phyloP scores from a whole-genome alignment of 2,888 invertebrate genomes.

The Harpagoxenus sublaevis region DNA sequence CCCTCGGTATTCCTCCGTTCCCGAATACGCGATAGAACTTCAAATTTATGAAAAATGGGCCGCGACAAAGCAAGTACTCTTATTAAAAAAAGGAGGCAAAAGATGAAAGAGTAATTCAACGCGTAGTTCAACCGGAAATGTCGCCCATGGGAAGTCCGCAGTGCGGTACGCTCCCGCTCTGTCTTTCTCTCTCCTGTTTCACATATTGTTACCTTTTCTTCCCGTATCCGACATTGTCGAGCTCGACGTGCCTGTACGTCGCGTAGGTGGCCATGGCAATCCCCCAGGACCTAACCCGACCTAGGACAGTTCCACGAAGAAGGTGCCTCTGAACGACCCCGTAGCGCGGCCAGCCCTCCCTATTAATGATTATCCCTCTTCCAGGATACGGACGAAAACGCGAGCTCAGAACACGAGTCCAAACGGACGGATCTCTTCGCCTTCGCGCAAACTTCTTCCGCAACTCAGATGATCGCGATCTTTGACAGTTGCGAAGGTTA shows the following conservation, averaged over 20 bases:
- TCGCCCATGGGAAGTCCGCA: conserved; percentile 65
- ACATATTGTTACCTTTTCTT: conserved; percentile 93
- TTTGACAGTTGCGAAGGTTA: conserved; percentile 1
- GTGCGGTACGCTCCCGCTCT: conserved; percentile 55
- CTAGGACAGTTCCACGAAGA: conserved; percentile 17
- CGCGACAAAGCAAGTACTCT: neutral
- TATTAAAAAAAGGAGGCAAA: neutral
- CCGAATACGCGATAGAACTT: neutral
- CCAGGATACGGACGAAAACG: neutral
- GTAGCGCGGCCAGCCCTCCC: neutral
- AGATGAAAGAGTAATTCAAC: neutral
- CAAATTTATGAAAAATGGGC: neutral
- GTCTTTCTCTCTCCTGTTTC: neutral
- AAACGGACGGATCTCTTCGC: neutral
- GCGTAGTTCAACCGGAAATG: conserved; percentile 16
- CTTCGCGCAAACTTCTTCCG: conserved; percentile 8
- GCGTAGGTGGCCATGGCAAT: conserved; percentile 95
- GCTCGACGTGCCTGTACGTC: conserved; percentile 96
- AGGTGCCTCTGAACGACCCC: conserved; percentile 7
- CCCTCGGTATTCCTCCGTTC: neutral
- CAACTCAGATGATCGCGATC: conserved; percentile 26
- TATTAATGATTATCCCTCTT: neutral
- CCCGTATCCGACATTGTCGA: conserved; percentile 97
- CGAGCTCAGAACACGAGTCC: neutral
- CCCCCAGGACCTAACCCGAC: conserved; percentile 33